Evolutionary conservation across 2,797 vertebrate species (phyloP).

Genomic region (Acanthurus tractus): DNA sequence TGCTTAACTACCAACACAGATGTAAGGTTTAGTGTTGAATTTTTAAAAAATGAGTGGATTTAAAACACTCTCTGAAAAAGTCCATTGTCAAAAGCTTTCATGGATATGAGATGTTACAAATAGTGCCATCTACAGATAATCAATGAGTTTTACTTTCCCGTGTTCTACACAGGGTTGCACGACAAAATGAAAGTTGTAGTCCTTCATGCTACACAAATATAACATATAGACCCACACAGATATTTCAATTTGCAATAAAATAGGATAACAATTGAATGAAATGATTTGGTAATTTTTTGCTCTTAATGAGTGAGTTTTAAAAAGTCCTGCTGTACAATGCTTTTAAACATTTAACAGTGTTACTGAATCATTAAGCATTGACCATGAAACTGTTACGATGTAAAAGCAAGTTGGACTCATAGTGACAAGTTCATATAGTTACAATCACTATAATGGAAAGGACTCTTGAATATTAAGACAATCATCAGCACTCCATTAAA

Average conservation of each 20-base stretch:
- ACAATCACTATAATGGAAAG: background rate
- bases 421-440: background rate
- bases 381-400: background rate
- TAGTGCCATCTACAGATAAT: background rate
- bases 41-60: background rate
- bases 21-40: constrained; percentile 17
- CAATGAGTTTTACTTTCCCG: too few relatives aligned
- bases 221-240: too few relatives aligned
- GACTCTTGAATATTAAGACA: background rate
- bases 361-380: background rate
- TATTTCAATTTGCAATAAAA: too few relatives aligned
- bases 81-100: background rate
- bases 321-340: background rate
- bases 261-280: too few relatives aligned
- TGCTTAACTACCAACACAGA: constrained; percentile 27
- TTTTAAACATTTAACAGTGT: background rate
- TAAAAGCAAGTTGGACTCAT: background rate
- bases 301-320: background rate
- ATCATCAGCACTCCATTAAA: background rate
- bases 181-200: too few relatives aligned
- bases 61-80: constrained; percentile 26
- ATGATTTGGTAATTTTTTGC: too few relatives aligned
- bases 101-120: background rate
- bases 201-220: too few relatives aligned
- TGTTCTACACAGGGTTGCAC: too few relatives aligned